Conservation (phyloP, 2,797 vertebrate genomes). For the Scomberomorus guttatus region DNA sequence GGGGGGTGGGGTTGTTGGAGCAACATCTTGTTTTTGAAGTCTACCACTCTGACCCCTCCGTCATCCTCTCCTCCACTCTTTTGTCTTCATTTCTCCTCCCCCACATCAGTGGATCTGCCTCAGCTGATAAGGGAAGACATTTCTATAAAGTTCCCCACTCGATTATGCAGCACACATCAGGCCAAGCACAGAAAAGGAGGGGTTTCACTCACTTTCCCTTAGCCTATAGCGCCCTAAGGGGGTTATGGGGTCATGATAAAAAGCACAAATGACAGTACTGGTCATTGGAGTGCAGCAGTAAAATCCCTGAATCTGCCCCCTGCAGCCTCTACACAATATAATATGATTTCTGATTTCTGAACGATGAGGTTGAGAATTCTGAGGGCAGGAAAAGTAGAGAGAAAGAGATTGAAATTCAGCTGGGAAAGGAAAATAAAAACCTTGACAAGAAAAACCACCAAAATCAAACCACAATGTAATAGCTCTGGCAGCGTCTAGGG, state of each 20-base stretch:
- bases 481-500: conserved; percentile 44
- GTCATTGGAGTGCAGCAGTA: conserved; percentile 34
- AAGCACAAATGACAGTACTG: conserved; percentile 59
- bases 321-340: conserved; percentile 14
- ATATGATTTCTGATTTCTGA: conserved; percentile 55
- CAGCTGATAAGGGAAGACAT: conserved; percentile 33
- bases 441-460: conserved; percentile 8
- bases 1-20: conserved; percentile 15
- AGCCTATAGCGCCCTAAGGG: conserved; percentile 29
- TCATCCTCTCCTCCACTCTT: conserved; percentile 21
- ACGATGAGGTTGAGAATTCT: conserved; percentile 46
- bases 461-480: conserved; percentile 62
- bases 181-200: conserved; percentile 35
- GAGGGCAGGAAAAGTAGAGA: conserved; percentile 26
- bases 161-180: conserved; percentile 55
- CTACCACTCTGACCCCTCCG: conserved; percentile 29
- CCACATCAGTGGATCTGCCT: conserved; percentile 27
- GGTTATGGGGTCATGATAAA: conserved; percentile 59
- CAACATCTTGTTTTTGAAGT: conserved; percentile 64
- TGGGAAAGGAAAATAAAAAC: not conserved
- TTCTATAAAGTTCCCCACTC: conserved; percentile 51
- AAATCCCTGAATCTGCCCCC: conserved; percentile 45
- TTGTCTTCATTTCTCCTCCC: conserved; percentile 21
- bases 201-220: conserved; percentile 45
- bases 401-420: conserved; percentile 57